Percentiles rank a stretch among this genome's conserved stretches.
These are phyloP conservation scores for Buceros bicornis DNA, from an alignment of 2,797 vertebrate species.

Conservation along the genomic window DNA sequence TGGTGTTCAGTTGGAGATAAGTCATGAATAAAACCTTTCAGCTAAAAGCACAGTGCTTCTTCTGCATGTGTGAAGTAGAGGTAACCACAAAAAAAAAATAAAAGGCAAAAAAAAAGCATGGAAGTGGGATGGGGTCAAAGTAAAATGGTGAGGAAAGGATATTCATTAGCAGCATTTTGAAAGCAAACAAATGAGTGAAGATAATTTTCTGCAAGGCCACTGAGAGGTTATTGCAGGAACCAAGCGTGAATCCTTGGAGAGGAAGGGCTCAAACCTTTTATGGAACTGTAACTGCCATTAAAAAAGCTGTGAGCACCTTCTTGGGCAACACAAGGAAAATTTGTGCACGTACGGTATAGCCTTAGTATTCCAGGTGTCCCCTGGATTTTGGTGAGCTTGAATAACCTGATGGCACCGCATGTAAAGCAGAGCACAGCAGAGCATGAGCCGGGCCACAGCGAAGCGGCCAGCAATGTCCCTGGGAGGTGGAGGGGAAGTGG, in stretches of 20 bases:
- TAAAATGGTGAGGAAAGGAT: background rate
- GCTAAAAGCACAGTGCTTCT: background rate
- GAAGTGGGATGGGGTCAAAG: slow-evolving; percentile 13
- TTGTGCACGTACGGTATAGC: background rate
- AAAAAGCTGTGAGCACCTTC: background rate
- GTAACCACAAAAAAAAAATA: background rate
- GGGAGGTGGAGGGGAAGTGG: background rate
- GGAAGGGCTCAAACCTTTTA: background rate
- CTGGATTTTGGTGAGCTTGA: background rate
- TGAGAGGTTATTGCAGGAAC: background rate
- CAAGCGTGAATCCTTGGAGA: background rate
- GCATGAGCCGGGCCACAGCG: background rate
- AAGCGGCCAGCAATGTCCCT: background rate
- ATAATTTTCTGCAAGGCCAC: background rate
- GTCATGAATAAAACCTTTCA: background rate
- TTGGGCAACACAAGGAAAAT: background rate
- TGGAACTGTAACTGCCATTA: background rate
- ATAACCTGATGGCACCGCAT: accelerated
- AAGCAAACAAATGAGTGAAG: background rate
- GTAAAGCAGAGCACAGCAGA: background rate
- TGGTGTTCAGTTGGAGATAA: background rate
- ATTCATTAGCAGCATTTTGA: background rate
- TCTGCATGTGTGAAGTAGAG: background rate
- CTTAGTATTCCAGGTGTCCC: background rate
- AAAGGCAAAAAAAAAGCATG: background rate